A percentile compares a stretch with the other conserved stretches of the same genome.
Conservation (phyloP, 2,797 vertebrate genomes). For the Octomys mimax region DNA sequence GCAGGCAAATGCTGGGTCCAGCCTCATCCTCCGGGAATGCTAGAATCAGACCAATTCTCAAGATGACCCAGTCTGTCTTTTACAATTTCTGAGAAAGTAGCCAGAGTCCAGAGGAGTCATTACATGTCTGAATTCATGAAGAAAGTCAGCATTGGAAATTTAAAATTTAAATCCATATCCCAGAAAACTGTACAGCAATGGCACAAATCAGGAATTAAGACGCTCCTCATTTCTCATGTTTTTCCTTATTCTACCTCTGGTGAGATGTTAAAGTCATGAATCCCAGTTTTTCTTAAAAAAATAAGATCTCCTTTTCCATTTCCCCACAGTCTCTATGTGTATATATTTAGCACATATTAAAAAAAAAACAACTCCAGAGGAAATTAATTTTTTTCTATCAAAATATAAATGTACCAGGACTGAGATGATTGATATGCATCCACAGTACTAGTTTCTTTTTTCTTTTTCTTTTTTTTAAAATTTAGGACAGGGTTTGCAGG, state of each 20-base stretch:
- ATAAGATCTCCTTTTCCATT: not conserved
- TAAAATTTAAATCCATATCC: not conserved
- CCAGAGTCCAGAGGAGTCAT: not conserved
- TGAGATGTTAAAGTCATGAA: not conserved
- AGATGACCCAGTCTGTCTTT: no score
- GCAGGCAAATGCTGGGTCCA: not conserved
- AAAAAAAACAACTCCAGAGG: not conserved
- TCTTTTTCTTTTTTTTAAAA: no score
- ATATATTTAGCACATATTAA: not conserved
- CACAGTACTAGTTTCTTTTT: no score
- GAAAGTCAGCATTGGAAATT: not conserved
- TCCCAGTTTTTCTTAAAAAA: not conserved
- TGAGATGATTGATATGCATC: not conserved
- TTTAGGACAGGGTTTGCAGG: no score
- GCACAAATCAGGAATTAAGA: not conserved
- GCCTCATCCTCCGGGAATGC: not conserved
- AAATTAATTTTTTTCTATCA: not conserved
- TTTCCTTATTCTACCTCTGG: not conserved
- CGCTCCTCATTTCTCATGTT: fast-evolving
- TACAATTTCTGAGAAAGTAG: not conserved
- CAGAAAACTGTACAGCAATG: not conserved
- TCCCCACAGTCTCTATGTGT: fast-evolving
- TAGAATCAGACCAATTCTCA: not conserved
- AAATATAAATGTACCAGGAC: not conserved
- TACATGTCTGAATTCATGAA: not conserved